Conservation (phyloP, 2,797 vertebrate species). For the Notolepis coatsorum region DNA sequence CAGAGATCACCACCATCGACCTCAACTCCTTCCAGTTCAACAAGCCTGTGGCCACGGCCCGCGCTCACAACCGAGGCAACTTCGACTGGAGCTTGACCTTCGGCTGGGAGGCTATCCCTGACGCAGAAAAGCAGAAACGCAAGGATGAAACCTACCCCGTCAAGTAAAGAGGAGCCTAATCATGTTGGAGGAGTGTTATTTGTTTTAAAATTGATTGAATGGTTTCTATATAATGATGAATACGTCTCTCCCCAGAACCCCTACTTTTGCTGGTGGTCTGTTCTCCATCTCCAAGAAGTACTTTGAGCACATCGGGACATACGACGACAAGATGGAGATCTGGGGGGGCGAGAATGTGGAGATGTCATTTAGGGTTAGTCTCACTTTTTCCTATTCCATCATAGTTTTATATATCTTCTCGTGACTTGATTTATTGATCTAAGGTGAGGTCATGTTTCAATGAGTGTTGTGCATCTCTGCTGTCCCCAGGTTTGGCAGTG, state of each 20-base stretch:
- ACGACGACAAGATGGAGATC: slow-evolving; percentile 98
- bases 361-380: slow-evolving; percentile 97
- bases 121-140: slow-evolving; percentile 81
- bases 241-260: slow-evolving; percentile 82
- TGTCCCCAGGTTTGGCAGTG: slow-evolving; percentile 94
- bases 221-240: slow-evolving; percentile 3
- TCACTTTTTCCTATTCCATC: not conserved
- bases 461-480: not conserved
- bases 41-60: slow-evolving; percentile 82
- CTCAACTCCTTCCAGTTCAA: slow-evolving; percentile 90
- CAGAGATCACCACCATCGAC: slow-evolving; percentile 93
- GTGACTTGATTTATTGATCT: not conserved
- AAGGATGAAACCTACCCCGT: slow-evolving; percentile 96
- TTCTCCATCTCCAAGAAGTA: slow-evolving; percentile 94
- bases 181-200: not conserved
- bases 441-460: not conserved
- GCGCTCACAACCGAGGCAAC: slow-evolving; percentile 90
- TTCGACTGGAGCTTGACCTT: slow-evolving; percentile 97
- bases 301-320: slow-evolving; percentile 95
- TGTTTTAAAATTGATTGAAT: not conserved
- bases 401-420: not conserved
- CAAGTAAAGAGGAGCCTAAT: slow-evolving; percentile 83
- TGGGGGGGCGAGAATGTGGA: slow-evolving; percentile 98
- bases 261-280: slow-evolving; percentile 94
- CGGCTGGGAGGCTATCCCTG: slow-evolving; percentile 90